Conservation (phyloP, 2,888 invertebrate species). For the Limnephilus rhombicus region DNA sequence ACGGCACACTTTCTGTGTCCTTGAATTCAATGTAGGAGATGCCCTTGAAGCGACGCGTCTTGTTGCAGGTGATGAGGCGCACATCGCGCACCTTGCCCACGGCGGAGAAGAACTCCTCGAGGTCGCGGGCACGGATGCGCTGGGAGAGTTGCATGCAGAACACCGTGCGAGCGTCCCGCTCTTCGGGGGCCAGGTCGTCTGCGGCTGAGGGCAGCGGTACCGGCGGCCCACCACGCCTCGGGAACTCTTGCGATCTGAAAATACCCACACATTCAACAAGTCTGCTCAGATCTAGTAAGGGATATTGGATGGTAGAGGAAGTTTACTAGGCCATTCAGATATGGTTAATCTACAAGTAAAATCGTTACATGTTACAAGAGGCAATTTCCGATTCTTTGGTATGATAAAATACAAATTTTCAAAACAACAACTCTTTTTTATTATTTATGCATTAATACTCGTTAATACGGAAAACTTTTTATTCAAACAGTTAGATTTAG, state of each 20-base stretch:
- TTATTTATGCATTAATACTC: no score
- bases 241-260: slow-evolving; percentile 70
- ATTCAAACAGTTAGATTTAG: no score
- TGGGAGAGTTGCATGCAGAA: slow-evolving; percentile 99
- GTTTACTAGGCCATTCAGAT: neutral
- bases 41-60: slow-evolving; percentile 98
- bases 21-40: slow-evolving; percentile 99
- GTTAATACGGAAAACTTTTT: no score
- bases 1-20: slow-evolving; percentile 97
- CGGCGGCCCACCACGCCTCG: slow-evolving; percentile 65
- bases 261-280: neutral
- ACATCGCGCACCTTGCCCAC: slow-evolving; percentile 99
- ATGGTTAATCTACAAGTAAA: neutral
- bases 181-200: slow-evolving; percentile 94
- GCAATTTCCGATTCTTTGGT: neutral
- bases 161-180: slow-evolving; percentile 98
- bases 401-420: neutral
- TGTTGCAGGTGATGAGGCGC: slow-evolving; percentile 98
- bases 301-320: neutral
- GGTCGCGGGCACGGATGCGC: slow-evolving; percentile 93
- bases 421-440: no score
- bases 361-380: neutral
- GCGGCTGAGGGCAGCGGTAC: slow-evolving; percentile 60
- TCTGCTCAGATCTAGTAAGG: neutral
- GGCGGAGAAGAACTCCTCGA: slow-evolving; percentile 99